Base-by-base conservation (phyloP, 2,888 invertebrate genomes). In the Bombylius major region DNA sequence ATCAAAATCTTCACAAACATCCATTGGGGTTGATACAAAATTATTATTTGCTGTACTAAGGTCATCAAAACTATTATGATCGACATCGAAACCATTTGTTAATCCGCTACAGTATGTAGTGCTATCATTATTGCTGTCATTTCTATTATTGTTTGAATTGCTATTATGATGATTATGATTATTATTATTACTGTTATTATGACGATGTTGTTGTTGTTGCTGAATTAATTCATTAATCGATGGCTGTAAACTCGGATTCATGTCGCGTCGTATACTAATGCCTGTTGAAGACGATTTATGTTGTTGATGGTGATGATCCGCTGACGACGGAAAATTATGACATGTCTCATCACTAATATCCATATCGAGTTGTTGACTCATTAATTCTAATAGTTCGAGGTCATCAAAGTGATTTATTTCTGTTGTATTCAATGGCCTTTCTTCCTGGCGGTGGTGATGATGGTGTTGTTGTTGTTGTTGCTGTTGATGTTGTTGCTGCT, bases 1-100 rank as follows among this genome's bases (percentile, higher is more conserved):
- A 62, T 85, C 85, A 8, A 83, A 79, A 66, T 88, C 87, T 67
- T 87, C 87, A 69, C 73, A 73, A 23, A 86, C 83, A 69, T 87
- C 87, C 83, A 86, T 84, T 4, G 82, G 79, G 62, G 81, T 80
- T 56, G 78, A 76, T 54, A 70, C 70, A 52, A 77, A 65, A 53
- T 64, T 63, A 56, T 65, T 64, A 51, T 62, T 63, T 57, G 56
- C 59, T 47, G 54, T 59, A 44, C 48, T 57, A 48, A 44, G 61
- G 52, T 56, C 57, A 56, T 48, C 50, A 42, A 57, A 50, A 39
- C 51, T 50, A 50, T 53, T 58, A 45, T 53, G 46, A 14, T 34
- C 32, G 47, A 51, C 12, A 46, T 54, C 50, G 54, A 53, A 60
- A 5, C 56, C 60, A 50, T 57, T 60, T 36, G 55, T 44, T 11